Percentiles rank a stretch among this genome's conserved stretches.
Evolutionary conservation across 2,888 invertebrate species (phyloP).

Genomic region (Buathra laborator): DNA sequence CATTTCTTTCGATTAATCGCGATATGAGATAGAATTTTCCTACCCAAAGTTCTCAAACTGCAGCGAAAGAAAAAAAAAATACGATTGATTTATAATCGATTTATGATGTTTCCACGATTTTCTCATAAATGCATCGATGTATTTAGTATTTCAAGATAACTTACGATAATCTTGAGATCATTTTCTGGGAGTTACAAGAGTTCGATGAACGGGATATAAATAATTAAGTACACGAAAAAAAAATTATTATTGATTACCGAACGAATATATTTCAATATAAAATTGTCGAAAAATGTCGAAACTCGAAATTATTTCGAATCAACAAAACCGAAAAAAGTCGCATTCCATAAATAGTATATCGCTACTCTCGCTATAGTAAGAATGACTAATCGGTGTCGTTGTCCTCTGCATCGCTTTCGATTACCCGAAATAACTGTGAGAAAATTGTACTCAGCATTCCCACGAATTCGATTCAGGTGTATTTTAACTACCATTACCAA

Average conservation of each 20-base stretch:
- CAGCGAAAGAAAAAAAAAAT: no score
- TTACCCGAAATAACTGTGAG: conserved; percentile 2
- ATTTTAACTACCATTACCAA: background rate
- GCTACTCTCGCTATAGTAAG: background rate
- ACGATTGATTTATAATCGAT: no score
- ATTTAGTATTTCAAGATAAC: no score
- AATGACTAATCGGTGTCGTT: conserved; percentile 23
- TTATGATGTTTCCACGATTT: no score
- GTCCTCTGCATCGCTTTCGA: conserved; percentile 6
- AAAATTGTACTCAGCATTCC: conserved; percentile 16
- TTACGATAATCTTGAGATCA: no score
- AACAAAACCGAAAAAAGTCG: background rate
- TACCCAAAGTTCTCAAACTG: no score
- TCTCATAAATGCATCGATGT: no score
- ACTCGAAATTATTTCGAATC: background rate
- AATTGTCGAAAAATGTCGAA: background rate
- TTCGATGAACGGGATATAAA: background rate
- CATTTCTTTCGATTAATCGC: no score
- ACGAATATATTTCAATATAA: background rate
- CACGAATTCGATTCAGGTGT: background rate
- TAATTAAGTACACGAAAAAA: no score
- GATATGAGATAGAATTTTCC: no score
- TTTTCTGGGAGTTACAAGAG: no score
- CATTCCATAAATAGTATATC: background rate
- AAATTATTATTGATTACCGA: background rate